These are phyloP conservation scores for Ptychobarbus kaznakovi DNA, from an alignment of 2,797 vertebrate genomes.

Conservation along the genomic window DNA sequence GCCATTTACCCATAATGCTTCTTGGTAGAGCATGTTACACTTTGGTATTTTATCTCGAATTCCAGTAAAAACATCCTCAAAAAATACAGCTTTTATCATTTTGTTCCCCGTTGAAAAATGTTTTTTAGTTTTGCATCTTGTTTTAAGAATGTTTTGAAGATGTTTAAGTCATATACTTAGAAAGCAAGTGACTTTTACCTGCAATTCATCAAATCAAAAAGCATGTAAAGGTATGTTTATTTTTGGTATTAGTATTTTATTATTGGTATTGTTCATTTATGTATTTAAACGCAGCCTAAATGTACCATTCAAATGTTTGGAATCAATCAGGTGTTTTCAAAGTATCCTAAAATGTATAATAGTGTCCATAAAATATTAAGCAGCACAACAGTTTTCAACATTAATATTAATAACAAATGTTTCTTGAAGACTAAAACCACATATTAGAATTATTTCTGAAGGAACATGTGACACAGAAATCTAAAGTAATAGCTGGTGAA, in stretches of 20 bases:
- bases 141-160: background rate
- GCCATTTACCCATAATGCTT: conserved; percentile 42
- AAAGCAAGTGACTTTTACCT: background rate
- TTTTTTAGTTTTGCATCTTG: background rate
- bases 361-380: background rate
- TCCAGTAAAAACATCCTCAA: background rate
- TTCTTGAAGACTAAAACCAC: background rate
- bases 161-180: background rate
- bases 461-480: background rate
- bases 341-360: background rate
- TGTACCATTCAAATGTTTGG: background rate
- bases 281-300: background rate
- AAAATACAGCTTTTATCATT: background rate
- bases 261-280: background rate
- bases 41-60: background rate
- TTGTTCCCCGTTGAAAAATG: background rate
- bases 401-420: background rate
- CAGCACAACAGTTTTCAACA: background rate
- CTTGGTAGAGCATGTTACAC: background rate
- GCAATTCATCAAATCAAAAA: background rate
- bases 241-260: too few relatives aligned
- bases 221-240: background rate
- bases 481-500: background rate
- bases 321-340: background rate
- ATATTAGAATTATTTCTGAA: background rate